Conservation (phyloP, 2,797 vertebrate genomes). For the Pygocentrus nattereri region DNA sequence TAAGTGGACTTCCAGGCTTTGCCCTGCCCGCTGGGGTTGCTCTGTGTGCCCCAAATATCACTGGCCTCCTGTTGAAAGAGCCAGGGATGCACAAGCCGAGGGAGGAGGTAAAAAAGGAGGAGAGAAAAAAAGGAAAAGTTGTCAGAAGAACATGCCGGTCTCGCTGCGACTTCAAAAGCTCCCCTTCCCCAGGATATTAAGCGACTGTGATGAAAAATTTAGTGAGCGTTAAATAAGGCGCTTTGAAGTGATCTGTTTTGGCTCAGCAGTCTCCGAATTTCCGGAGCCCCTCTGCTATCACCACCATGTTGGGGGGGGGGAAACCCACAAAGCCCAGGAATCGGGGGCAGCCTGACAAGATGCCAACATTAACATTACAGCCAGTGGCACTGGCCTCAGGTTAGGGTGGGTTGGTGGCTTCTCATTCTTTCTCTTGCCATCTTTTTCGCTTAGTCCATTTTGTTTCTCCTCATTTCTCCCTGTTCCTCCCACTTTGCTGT, state of each 20-base stretch:
- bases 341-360: conserved; percentile 62
- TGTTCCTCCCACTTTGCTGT: conserved; percentile 51
- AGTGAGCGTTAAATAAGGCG: conserved; percentile 87
- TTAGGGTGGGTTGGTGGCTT: conserved; percentile 29
- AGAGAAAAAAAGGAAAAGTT: conserved; percentile 75
- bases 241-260: conserved; percentile 90
- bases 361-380: conserved; percentile 64
- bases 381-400: conserved; percentile 53
- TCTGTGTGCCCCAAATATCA: conserved; percentile 55
- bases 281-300: conserved; percentile 79
- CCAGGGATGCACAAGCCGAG: conserved; percentile 61
- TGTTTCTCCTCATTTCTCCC: conserved; percentile 55
- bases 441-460: conserved; percentile 19
- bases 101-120: conserved; percentile 68
- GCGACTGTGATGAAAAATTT: conserved; percentile 90
- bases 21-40: conserved; percentile 44
- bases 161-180: conserved; percentile 86
- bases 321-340: conserved; percentile 68
- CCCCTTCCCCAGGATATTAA: conserved; percentile 88
- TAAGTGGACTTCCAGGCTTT: conserved; percentile 10
- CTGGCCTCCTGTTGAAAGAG: conserved; percentile 58
- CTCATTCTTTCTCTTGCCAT: not conserved
- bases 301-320: conserved; percentile 61
- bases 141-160: conserved; percentile 83
- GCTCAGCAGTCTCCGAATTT: conserved; percentile 85